Conservation (phyloP, 2,888 invertebrate genomes). For the Melikaiella ostensackeni region DNA sequence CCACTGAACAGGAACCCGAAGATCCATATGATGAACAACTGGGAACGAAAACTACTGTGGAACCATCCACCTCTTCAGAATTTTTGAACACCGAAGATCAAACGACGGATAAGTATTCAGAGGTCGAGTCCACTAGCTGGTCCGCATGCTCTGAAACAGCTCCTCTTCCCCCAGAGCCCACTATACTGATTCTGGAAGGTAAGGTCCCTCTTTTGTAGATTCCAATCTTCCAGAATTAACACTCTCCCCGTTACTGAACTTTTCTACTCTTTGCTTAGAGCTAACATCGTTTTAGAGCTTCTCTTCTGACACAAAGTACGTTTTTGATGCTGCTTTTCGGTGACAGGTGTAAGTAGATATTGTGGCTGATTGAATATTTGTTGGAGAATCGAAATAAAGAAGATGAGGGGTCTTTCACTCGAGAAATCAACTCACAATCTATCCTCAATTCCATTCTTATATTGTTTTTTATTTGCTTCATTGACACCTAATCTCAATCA, state of each 20-base stretch:
- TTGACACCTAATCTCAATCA: no score
- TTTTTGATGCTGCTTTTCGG: neutral
- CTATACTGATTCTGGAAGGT: constrained; percentile 93
- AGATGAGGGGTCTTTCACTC: neutral
- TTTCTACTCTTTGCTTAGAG: neutral
- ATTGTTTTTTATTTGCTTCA: no score
- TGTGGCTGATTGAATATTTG: neutral
- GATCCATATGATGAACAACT: constrained; percentile 44
- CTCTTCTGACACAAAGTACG: neutral
- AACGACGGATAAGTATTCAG: constrained; percentile 49
- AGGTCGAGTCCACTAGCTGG: constrained; percentile 52
- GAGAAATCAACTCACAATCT: neutral
- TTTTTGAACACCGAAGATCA: constrained; percentile 53
- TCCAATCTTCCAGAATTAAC: neutral
- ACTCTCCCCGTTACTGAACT: neutral
- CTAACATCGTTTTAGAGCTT: neutral
- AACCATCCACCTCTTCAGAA: constrained; percentile 50
- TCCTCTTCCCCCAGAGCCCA: constrained; percentile 82
- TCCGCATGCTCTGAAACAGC: constrained; percentile 75
- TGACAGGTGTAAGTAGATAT: neutral
- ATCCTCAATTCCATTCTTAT: no score
- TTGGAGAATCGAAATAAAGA: neutral
- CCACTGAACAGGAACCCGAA: constrained; percentile 45
- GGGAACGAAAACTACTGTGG: constrained; percentile 22
- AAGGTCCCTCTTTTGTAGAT: constrained; percentile 71